Evolutionary conservation across 1,140 invertebrate genomes (phyloP).

Genomic region (Archegozetes longisetosus): DNA sequence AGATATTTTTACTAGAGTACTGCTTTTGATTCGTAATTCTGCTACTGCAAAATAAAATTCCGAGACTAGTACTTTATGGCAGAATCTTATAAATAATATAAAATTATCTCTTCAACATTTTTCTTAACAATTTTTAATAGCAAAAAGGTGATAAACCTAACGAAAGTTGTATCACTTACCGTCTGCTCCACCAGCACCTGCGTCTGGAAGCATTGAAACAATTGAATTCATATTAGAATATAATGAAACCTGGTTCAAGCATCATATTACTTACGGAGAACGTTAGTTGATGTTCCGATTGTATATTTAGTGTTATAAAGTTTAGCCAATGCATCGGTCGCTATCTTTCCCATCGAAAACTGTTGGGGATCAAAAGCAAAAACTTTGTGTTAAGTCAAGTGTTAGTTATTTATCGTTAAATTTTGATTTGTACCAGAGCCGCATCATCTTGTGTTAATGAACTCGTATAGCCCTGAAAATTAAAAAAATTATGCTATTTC

Average conservation of each 20-base stretch:
- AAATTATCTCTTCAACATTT: too few relatives aligned
- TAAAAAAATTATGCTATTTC: too few relatives aligned
- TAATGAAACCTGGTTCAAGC: not conserved
- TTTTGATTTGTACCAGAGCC: conserved; percentile 32
- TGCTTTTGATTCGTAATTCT: too few relatives aligned
- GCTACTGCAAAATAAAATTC: too few relatives aligned
- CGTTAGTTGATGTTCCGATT: conserved; percentile 26
- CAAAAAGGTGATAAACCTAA: too few relatives aligned
- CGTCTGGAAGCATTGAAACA: not conserved
- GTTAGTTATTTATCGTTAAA: not conserved
- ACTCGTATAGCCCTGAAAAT: conserved; percentile 46
- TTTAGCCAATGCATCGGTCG: not conserved
- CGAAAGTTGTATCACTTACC: too few relatives aligned
- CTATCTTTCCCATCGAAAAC: not conserved
- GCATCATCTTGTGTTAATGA: conserved; percentile 31
- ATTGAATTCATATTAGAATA: not conserved
- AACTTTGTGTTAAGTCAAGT: not conserved
- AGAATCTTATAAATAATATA: too few relatives aligned
- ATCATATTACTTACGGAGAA: conserved; percentile 26
- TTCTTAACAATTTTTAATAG: too few relatives aligned
- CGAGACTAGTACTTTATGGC: too few relatives aligned
- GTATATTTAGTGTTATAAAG: conserved; percentile 36
- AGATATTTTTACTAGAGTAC: too few relatives aligned
- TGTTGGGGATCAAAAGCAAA: not conserved
- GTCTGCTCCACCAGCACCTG: conserved; percentile 9